A percentile compares a stretch with the other conserved stretches of the same genome.
Evolutionary conservation across 2,888 invertebrate species (phyloP).

Genomic region (Rhagium mordax): DNA sequence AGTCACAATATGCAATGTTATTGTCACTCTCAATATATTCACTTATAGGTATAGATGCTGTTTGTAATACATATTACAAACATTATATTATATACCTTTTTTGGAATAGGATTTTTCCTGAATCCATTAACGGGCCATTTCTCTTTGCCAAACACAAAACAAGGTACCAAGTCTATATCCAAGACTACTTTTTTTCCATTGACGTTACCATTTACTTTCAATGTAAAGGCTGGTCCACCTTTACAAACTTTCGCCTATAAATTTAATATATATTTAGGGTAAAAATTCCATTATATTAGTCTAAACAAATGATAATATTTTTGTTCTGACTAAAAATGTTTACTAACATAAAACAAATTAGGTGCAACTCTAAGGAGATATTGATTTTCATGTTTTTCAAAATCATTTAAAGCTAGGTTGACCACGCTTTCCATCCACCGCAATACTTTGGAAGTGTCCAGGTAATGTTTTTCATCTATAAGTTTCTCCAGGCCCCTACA

Average conservation of each 20-base stretch:
- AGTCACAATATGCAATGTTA: no score
- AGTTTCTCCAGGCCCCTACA: conserved; percentile 52
- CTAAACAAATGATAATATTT: neutral
- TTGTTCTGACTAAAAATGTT: neutral
- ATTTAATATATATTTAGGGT: neutral
- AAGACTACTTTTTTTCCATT: conserved; percentile 60
- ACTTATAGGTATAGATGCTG: no score
- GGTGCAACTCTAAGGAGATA: conserved; percentile 58
- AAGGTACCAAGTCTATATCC: conserved; percentile 73
- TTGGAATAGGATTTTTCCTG: conserved; percentile 53
- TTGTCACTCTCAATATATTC: no score
- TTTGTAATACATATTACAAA: no score
- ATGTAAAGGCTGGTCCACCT: conserved; percentile 73
- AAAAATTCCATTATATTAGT: no score
- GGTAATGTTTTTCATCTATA: conserved; percentile 59
- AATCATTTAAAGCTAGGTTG: conserved; percentile 67
- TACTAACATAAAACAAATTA: conserved; percentile 46
- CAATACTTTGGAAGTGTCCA: conserved; percentile 71
- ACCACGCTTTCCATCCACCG: conserved; percentile 72
- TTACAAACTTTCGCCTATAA: conserved; percentile 68
- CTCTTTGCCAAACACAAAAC: conserved; percentile 70
- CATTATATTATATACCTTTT: conserved; percentile 40
- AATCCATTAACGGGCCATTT: conserved; percentile 69
- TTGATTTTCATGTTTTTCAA: conserved; percentile 55
- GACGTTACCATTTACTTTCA: conserved; percentile 62